Percentiles rank a stretch among this genome's conserved stretches.
These are phyloP conservation scores for Gortyna flavago DNA, from an alignment of 2,888 invertebrate species.

Conservation along the genomic window DNA sequence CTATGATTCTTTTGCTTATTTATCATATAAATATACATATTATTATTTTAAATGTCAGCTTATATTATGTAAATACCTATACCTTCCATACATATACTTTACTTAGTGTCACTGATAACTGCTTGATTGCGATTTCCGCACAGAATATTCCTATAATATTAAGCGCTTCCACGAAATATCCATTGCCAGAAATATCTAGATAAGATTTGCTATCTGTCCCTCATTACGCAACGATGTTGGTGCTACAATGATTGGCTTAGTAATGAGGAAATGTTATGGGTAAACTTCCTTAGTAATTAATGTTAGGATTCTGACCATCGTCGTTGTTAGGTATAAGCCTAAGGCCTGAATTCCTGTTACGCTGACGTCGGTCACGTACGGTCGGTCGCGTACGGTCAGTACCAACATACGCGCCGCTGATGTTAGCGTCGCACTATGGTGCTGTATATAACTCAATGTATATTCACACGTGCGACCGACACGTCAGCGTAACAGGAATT, in stretches of 20 bases:
- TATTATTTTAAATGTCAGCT: no score
- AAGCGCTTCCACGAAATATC: constrained; percentile 24
- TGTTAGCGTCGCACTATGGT: no score
- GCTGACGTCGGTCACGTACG: no score
- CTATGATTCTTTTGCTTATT: no score
- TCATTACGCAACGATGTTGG: neutral
- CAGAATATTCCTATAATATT: constrained; percentile 11
- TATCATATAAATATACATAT: no score
- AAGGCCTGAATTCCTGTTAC: no score
- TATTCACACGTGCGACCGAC: no score
- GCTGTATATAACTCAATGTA: no score
- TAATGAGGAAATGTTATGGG: neutral
- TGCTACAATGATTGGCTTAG: neutral
- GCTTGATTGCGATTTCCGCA: neutral
- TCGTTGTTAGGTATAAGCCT: neutral
- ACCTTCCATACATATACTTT: neutral
- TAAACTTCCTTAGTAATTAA: neutral
- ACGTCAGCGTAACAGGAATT: no score
- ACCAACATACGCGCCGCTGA: no score
- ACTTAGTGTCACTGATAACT: constrained; percentile 7
- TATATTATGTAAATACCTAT: no score
- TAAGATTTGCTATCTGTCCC: constrained; percentile 21
- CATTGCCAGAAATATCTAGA: constrained; percentile 13
- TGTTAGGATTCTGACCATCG: neutral
- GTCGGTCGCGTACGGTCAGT: no score